Base-by-base conservation (phyloP, 2,888 invertebrate genomes). In the Dysmachus trigonus region DNA sequence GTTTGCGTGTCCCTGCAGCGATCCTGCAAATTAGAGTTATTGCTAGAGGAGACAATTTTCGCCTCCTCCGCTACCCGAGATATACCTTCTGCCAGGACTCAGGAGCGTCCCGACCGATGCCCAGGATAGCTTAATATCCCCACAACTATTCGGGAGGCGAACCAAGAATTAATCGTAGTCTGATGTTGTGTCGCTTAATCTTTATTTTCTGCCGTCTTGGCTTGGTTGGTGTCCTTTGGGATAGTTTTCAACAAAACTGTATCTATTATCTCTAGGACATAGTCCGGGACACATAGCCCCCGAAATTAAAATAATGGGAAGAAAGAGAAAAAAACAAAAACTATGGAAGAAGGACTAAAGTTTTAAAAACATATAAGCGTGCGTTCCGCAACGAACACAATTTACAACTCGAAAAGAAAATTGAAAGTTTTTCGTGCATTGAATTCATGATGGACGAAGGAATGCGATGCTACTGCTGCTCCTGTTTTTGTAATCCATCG, bases 351-450 rank as follows among this genome's bases (percentile, higher is more conserved):
- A 22, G 62, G 62, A 22, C 27, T 62, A 18, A n/a, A 27, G 62
- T 62, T 62, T 62, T 27, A 62, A 62, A 10, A 62, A 10, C 27
- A 2, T 3, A 10, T n/a, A n/a, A n/a, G n/a, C n/a, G 27, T 10
- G 27, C 27, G 22, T 62, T 22, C 62, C 62, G 18, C 62, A 62
- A 62, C 62, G 62, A 62, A 76, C 22, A 38, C 76, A 76, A 76
- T 76, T 76, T 76, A 76, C 76, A 76, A 76, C 35, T 76, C 76
- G 38, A 76, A 73, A n/a, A 76, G 76, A 76, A 76, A 76, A 76
- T 76, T 76, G 76, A 76, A 76, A 76, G 76, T 76, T 76, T 76
- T 76, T 76, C 76, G 76, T 76, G 76, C 76, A 76, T 76, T 76
- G 76, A 76, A 76, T 76, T 76, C 76, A 3, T 31, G 76, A 76